A percentile compares a stretch with the other conserved stretches of the same genome.
Conservation (phyloP, 2,113 vertebrate genomes). For the Podilymbus podiceps region DNA sequence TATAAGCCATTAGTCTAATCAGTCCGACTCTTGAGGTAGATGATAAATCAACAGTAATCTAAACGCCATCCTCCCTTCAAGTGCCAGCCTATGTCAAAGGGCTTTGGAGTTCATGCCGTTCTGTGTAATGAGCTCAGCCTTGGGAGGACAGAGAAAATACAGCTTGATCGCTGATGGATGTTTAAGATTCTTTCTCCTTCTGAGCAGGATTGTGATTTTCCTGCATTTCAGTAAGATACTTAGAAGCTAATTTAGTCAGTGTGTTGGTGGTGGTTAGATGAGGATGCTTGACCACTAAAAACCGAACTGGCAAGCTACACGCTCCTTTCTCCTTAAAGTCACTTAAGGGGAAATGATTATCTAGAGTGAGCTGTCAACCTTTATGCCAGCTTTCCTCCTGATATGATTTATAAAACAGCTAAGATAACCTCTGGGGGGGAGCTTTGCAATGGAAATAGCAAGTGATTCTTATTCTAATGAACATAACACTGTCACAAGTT, state of each 20-base stretch:
- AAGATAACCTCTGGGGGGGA: conserved; percentile 53
- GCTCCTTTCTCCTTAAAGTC: conserved; percentile 45
- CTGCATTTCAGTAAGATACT: conserved; percentile 18
- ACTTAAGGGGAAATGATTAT: conserved; percentile 39
- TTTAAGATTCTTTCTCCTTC: background rate
- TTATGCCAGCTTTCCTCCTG: conserved; percentile 62
- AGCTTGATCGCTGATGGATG: background rate
- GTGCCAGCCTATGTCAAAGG: background rate
- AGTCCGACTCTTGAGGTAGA: background rate
- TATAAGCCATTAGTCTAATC: background rate
- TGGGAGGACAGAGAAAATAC: background rate
- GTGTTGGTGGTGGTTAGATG: background rate
- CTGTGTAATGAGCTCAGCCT: background rate
- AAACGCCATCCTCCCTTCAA: background rate
- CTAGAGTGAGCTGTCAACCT: conserved; percentile 63
- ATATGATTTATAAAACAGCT: conserved; percentile 59
- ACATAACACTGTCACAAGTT: conserved; percentile 68
- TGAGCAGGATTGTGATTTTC: background rate
- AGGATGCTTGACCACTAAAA: conserved; percentile 44
- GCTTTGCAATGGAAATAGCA: conserved; percentile 64
- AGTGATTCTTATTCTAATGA: conserved; percentile 69
- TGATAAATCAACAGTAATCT: conserved; percentile 16
- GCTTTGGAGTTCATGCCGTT: background rate
- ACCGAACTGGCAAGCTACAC: conserved; percentile 42
- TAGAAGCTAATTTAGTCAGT: conserved; percentile 49